Conservation (phyloP, 2,888 invertebrate species). For the Steinernema carpocapsae region DNA sequence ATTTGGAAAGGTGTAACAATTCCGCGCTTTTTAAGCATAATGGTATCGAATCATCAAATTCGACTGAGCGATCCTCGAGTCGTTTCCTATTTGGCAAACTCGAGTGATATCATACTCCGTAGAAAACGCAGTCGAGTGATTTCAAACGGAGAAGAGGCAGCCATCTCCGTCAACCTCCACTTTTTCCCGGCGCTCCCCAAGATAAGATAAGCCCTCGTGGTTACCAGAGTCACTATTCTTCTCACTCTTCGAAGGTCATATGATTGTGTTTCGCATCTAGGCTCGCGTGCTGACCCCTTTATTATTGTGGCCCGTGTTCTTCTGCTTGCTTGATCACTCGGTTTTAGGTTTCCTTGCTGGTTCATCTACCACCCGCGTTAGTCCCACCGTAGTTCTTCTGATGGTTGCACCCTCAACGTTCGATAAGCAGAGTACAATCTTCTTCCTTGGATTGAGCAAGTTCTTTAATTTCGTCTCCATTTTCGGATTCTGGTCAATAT, state of each 20-base stretch:
- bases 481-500: not conserved
- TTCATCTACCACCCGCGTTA: not conserved
- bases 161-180: not conserved
- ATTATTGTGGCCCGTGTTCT: too few relatives aligned
- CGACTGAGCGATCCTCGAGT: not conserved
- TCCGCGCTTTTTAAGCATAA: too few relatives aligned
- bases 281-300: not conserved
- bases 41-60: too few relatives aligned
- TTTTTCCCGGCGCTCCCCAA: not conserved
- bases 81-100: not conserved
- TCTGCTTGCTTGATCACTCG: not conserved
- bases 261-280: not conserved
- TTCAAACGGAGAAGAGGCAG: not conserved
- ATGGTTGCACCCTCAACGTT: conserved; percentile 25
- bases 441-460: conserved; percentile 23
- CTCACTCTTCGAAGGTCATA: not conserved
- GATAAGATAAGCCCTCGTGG: conserved; percentile 14
- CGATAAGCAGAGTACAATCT: conserved; percentile 19
- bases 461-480: conserved; percentile 6
- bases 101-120: not conserved
- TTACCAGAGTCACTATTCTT: not conserved
- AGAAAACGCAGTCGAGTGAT: not conserved
- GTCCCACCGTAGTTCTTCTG: not conserved
- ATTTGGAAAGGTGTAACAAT: too few relatives aligned
- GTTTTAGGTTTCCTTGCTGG: not conserved